These are phyloP conservation scores for Trachelipus rathkii DNA, from an alignment of 1,140 invertebrate species.

Conservation along the genomic window DNA sequence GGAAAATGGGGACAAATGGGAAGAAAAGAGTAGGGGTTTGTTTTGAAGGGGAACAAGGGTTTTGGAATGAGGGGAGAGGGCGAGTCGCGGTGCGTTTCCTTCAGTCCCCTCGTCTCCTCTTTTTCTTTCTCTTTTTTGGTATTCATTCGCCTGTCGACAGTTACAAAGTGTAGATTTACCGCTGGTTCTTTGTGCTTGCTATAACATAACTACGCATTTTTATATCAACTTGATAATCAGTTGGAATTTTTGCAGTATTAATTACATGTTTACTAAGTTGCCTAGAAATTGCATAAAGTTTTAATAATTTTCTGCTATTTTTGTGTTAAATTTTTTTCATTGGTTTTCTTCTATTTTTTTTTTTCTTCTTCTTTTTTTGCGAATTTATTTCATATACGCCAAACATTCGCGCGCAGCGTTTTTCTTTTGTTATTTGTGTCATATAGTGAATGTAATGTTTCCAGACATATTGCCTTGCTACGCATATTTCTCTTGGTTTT, in stretches of 20 bases:
- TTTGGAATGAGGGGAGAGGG: not conserved
- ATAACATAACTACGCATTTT: constrained; percentile 5
- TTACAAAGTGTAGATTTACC: not conserved
- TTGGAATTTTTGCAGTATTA: no score
- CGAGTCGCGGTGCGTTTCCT: constrained; percentile 9
- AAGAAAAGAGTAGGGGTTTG: not conserved
- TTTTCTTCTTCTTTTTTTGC: no score
- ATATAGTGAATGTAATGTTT: not conserved
- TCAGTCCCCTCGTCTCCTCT: not conserved
- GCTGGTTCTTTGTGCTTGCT: not conserved
- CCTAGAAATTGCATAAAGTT: no score
- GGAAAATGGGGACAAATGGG: not conserved
- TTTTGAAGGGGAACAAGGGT: constrained; percentile 4
- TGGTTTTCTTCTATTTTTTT: not conserved
- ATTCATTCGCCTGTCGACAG: not conserved
- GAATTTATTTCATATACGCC: not conserved
- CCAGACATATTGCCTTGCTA: no score
- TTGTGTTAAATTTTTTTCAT: not conserved
- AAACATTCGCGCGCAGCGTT: not conserved
- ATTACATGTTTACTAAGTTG: no score
- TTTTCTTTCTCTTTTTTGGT: not conserved
- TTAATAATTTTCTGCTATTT: no score
- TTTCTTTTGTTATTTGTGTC: constrained; percentile 4
- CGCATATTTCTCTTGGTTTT: no score
- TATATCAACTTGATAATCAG: not conserved